phyloP scores from a whole-genome alignment of 2,113 vertebrate genomes.

The Lampris incognitus region DNA sequence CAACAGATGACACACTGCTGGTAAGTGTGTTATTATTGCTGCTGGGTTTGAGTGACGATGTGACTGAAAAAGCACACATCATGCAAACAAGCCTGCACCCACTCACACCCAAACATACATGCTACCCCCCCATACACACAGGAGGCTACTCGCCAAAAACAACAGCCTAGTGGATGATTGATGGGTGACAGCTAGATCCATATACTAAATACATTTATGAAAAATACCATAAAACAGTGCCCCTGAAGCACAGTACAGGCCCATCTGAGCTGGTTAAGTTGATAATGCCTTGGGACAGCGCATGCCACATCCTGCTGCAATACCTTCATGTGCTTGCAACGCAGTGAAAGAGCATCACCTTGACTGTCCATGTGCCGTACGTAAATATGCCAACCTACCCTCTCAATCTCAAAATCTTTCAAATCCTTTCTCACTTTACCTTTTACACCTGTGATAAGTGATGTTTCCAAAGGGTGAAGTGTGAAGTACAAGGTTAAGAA shows the following conservation, averaged over 20 bases:
- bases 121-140: background rate
- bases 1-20: slow-evolving; percentile 50
- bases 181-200: background rate
- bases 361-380: background rate
- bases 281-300: too few relatives aligned
- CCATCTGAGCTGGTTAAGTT: too few relatives aligned
- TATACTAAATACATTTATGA: background rate
- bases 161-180: background rate
- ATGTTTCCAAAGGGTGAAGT: too few relatives aligned
- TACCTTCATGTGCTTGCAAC: background rate
- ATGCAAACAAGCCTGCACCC: background rate
- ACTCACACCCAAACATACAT: background rate
- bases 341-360: background rate
- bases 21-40: slow-evolving; percentile 35
- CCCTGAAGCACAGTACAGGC: too few relatives aligned
- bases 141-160: background rate
- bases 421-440: background rate
- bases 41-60: slow-evolving; percentile 48
- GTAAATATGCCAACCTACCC: too few relatives aligned
- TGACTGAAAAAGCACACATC: slow-evolving; percentile 23
- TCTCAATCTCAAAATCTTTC: background rate
- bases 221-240: background rate
- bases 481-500: too few relatives aligned
- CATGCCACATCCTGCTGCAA: background rate
- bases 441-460: too few relatives aligned